Evolutionary conservation across 2,888 invertebrate genomes (phyloP), one percentile per base, ranked within the genome.

Genomic region (Mesoligia furuncula): DNA sequence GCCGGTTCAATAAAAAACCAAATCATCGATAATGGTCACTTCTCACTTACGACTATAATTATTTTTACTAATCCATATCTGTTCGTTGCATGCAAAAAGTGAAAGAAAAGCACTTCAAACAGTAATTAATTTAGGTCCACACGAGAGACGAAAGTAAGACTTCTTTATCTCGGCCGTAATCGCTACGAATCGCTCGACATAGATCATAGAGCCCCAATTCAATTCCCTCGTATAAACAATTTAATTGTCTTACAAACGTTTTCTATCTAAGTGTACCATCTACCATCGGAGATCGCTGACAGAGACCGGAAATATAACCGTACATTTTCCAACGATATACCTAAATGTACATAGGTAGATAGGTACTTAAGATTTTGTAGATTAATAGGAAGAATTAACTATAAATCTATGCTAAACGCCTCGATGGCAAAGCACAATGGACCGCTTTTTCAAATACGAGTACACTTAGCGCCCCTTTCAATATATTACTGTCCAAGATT

Each of bases 241-340:
- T 88, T 90, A 89, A 91, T 92, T 91, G 90, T 91, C 84, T 87
- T 86, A 75, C 73, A 85, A 91, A 87, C 81, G 80, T 72, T 62
- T 78, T 73, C 84, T 91, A 93, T 93, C 93, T 90, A 92, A 91
- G 89, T 92, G 87, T 92, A 87, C 86, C 93, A 93, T 93, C 93
- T 92, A 87, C 86, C 93, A 93, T 93, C 93, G 83, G 78, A 86
- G 85, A 86, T 88, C 81, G 84, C 84, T 85, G 80, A 85, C 87
- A 79, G 81, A 83, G 84, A 90, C 86, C 89, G 90, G 87, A 89
- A 85, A 87, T 79, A 68, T 90, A 91, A 88, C 91, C 85, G 91
- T 90, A 82, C 73, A 86, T 85, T 83, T 74, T 73, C 77, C 66
- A 84, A 85, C 85, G 80, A 85, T 81, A 82, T 80, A 79, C 31